phyloP scores from a whole-genome alignment of 2,888 invertebrate genomes.

The Cantharis rustica region DNA sequence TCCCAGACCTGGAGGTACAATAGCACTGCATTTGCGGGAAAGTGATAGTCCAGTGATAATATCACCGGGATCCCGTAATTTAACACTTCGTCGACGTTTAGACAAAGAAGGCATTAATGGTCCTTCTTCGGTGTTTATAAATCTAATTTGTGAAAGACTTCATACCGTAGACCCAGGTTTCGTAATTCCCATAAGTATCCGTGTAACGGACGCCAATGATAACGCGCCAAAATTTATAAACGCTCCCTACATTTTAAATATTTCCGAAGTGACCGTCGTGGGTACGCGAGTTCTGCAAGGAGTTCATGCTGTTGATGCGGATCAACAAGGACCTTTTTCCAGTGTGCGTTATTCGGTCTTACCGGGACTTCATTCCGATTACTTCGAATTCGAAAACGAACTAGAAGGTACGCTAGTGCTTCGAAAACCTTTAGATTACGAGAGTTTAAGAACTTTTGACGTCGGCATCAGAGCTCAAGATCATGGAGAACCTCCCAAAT shows the following conservation, averaged over 20 bases:
- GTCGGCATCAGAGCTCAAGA: conserved; percentile 77
- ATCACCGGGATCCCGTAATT: conserved; percentile 76
- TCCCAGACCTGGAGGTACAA: conserved; percentile 76
- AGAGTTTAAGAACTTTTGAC: conserved; percentile 77
- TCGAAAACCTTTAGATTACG: conserved; percentile 81
- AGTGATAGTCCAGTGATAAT: conserved; percentile 79
- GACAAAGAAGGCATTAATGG: conserved; percentile 86
- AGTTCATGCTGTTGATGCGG: conserved; percentile 79
- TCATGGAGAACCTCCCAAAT: conserved; percentile 79
- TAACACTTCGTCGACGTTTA: conserved; percentile 75
- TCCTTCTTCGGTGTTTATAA: conserved; percentile 83
- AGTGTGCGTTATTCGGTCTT: conserved; percentile 83
- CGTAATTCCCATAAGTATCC: conserved; percentile 79
- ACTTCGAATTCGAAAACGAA: conserved; percentile 82
- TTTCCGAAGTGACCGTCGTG: conserved; percentile 79
- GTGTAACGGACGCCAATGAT: conserved; percentile 91
- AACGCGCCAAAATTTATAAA: conserved; percentile 84
- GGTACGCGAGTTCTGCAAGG: conserved; percentile 77
- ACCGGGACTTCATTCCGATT: conserved; percentile 78
- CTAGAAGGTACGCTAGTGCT: conserved; percentile 83
- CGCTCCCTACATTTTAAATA: conserved; percentile 79
- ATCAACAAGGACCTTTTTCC: conserved; percentile 87
- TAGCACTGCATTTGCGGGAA: conserved; percentile 78
- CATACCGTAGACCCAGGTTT: conserved; percentile 72
- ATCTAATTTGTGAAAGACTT: conserved; percentile 81